These are phyloP conservation scores for Trematocara variabile DNA, from an alignment of 2,113 vertebrate genomes.

Conservation along the genomic window DNA sequence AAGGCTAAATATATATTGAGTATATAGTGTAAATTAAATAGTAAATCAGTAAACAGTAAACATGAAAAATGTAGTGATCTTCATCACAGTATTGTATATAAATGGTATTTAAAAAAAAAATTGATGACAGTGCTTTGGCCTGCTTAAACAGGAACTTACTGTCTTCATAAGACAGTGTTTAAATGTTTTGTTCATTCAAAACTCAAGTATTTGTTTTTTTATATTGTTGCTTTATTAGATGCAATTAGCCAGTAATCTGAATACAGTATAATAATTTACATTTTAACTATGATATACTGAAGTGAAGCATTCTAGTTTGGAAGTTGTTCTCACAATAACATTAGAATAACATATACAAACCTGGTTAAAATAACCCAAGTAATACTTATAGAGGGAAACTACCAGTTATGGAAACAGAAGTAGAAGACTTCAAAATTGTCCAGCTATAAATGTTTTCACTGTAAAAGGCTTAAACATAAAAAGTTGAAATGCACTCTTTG, in stretches of 20 bases:
- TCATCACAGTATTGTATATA: neutral
- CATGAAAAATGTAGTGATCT: neutral
- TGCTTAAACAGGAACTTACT: neutral
- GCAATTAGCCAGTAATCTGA: neutral
- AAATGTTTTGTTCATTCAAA: neutral
- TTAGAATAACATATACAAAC: neutral
- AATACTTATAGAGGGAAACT: neutral
- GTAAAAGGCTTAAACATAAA: conserved; percentile 52
- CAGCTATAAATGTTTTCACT: conserved; percentile 1
- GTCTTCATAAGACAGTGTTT: neutral
- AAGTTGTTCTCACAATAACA: neutral
- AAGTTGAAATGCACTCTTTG: conserved; percentile 61
- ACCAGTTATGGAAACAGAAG: neutral
- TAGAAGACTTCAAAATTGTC: neutral
- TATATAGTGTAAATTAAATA: neutral
- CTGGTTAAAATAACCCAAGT: neutral
- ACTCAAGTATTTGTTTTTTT: neutral
- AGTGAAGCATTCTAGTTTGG: neutral
- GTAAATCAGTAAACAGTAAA: neutral
- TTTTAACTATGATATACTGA: neutral
- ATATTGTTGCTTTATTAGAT: neutral
- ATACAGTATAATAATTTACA: neutral
- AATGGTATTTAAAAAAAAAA: neutral
- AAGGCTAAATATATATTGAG: neutral
- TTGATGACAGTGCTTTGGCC: neutral